Conservation (phyloP, 2,797 vertebrate species). For the Anguilla marmorata region DNA sequence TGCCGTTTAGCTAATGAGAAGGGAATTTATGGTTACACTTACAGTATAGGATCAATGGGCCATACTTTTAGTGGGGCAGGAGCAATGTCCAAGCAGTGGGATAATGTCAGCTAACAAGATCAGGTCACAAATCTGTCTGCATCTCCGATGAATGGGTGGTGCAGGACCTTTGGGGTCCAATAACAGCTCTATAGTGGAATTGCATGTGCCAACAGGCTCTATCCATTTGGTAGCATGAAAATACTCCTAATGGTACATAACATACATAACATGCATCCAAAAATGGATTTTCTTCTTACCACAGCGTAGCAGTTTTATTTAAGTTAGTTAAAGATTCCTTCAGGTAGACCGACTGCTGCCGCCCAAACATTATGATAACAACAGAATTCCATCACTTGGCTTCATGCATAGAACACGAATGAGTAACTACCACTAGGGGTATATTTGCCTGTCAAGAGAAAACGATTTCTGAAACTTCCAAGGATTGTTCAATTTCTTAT, state of each 20-base stretch:
- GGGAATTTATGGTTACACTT: constrained; percentile 78
- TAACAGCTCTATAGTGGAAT: not conserved
- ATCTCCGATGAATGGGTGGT: not conserved
- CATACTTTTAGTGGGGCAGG: constrained; percentile 14
- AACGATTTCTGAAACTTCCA: not conserved
- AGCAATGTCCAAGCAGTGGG: not conserved
- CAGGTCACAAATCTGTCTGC: constrained; percentile 1
- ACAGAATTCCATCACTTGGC: not conserved
- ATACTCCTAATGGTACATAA: not conserved
- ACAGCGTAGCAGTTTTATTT: not conserved
- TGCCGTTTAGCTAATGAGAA: constrained; percentile 67
- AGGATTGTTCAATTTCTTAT: not conserved
- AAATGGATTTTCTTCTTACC: not conserved
- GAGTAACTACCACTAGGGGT: not conserved
- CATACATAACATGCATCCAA: too few relatives aligned
- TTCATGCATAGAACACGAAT: not conserved
- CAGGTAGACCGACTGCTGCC: not conserved
- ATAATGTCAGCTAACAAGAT: not conserved
- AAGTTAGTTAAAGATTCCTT: not conserved
- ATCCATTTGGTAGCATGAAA: not conserved
- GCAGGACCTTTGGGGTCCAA: not conserved
- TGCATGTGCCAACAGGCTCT: not conserved
- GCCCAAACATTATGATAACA: not conserved
- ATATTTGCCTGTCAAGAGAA: not conserved
- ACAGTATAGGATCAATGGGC: constrained; percentile 72